These are phyloP conservation scores for Phrynocephalus guinanensis DNA, from an alignment of 2,797 vertebrate genomes.

Conservation along the genomic window DNA sequence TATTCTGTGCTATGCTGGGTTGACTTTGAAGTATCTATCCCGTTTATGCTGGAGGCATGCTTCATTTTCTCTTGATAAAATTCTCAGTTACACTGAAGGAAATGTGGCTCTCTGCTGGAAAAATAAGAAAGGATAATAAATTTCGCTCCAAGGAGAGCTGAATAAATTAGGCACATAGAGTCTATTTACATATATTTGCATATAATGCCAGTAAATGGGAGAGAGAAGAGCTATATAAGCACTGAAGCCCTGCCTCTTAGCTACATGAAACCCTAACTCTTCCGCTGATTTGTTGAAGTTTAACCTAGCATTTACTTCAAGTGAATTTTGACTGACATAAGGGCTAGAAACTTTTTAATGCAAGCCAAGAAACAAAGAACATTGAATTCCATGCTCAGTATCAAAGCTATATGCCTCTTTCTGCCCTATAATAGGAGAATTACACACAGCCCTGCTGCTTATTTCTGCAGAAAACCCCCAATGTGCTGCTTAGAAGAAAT, in stretches of 20 bases:
- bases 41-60: conserved; percentile 5
- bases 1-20: neutral
- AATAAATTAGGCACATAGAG: conserved; percentile 12
- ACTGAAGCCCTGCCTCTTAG: neutral
- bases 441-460: neutral
- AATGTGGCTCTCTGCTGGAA: neutral
- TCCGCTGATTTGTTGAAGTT: conserved; percentile 13
- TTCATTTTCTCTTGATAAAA: conserved; percentile 10
- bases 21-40: conserved; percentile 15
- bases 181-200: conserved; percentile 23
- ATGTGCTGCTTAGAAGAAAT: neutral
- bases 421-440: conserved; percentile 6
- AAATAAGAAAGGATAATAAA: neutral
- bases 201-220: conserved; percentile 3
- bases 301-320: neutral
- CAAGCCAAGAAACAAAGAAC: neutral
- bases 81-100: conserved; percentile 9
- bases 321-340: neutral
- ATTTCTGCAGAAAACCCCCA: neutral
- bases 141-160: conserved; percentile 14
- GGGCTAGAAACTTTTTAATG: conserved; percentile 2
- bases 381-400: neutral
- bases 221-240: neutral
- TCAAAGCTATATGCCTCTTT: neutral
- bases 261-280: neutral